Evolutionary conservation across 2,888 invertebrate genomes (phyloP).

Genomic region (Drosophila meridionalis): DNA sequence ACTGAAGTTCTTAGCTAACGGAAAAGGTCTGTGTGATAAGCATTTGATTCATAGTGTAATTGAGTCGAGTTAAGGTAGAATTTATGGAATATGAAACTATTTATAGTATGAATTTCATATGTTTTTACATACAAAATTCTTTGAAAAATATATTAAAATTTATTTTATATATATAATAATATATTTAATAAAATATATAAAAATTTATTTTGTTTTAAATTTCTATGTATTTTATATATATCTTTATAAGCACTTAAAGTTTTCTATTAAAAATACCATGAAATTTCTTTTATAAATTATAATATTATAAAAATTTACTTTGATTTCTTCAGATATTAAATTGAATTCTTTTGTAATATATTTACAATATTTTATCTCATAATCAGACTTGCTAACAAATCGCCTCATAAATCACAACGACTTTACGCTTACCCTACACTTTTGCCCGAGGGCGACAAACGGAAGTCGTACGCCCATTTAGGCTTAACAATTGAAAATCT

Average conservation of each 20-base stretch:
- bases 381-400: not conserved
- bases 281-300: not conserved
- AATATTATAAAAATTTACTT: not conserved
- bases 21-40: constrained; percentile 1
- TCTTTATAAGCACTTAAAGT: too few species aligned
- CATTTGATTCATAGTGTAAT: not conserved
- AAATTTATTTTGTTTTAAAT: not conserved
- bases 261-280: not conserved
- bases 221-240: too few species aligned
- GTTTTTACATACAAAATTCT: not conserved
- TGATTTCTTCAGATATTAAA: not conserved
- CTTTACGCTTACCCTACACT: not conserved
- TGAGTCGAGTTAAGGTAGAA: not conserved
- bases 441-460: constrained; percentile 36
- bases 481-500: constrained; percentile 54
- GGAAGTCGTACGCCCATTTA: constrained; percentile 59
- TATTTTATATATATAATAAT: too few species aligned
- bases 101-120: not conserved
- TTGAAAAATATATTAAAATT: not conserved
- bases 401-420: not conserved
- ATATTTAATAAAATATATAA: not conserved
- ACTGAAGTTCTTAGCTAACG: not conserved
- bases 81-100: not conserved
- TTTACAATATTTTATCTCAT: not conserved
- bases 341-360: not conserved